A percentile compares a stretch with the other conserved stretches of the same genome.
phyloP scores from a whole-genome alignment of 2,113 vertebrate species.

The Phaethornis superciliosus region DNA sequence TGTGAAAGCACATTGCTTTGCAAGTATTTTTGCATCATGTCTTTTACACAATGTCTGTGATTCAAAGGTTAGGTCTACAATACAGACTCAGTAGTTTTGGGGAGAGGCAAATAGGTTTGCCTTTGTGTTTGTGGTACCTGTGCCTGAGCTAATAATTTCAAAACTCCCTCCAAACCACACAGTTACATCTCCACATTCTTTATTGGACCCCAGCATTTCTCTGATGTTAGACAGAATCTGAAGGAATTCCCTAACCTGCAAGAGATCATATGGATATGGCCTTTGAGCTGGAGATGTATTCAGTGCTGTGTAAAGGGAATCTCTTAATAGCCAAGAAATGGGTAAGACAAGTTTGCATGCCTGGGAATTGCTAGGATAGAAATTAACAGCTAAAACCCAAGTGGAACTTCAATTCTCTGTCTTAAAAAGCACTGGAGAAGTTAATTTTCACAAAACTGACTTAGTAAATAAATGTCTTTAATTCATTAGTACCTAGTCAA shows the following conservation, averaged over 20 bases:
- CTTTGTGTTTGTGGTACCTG: not conserved
- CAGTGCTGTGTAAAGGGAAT: not conserved
- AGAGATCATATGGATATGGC: not conserved
- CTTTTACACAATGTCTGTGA: not conserved
- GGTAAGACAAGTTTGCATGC: not conserved
- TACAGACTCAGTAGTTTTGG: not conserved
- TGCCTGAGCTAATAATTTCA: not conserved
- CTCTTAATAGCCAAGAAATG: not conserved
- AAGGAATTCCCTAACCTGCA: not conserved
- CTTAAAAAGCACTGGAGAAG: not conserved
- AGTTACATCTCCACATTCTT: not conserved
- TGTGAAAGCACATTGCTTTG: not conserved
- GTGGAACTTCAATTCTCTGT: not conserved
- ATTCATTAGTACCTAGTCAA: not conserved
- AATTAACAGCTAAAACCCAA: not conserved
- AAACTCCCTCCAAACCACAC: not conserved
- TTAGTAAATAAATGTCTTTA: not conserved
- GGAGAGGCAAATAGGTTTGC: not conserved
- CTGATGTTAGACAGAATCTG: not conserved
- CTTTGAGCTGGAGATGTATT: not conserved
- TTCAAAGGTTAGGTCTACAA: not conserved
- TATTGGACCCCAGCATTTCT: not conserved
- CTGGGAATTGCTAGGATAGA: not conserved
- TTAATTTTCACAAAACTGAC: not conserved
- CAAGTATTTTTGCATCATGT: not conserved